phyloP scores from a whole-genome alignment of 1,140 invertebrate species.

The Brachionus rotundiformis region DNA sequence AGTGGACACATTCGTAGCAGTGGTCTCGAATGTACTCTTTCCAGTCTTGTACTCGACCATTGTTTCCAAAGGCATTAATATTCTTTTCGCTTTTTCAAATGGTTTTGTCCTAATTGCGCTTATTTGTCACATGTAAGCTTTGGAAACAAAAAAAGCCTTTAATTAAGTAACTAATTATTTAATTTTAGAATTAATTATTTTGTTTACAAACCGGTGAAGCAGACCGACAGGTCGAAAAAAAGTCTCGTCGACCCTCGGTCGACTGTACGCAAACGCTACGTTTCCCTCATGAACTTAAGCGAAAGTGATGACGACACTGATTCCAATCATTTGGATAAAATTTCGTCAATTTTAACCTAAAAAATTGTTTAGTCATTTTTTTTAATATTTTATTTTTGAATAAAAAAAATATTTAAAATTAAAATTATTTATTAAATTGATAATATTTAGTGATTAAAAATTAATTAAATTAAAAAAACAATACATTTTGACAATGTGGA shows the following conservation, averaged over 20 bases:
- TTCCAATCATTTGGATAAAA: not conserved
- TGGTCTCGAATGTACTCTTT: slow-evolving; percentile 22
- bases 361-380: not conserved
- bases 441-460: too few species aligned
- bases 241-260: not conserved
- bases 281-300: slow-evolving; percentile 15
- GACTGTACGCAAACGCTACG: not conserved
- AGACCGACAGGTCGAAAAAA: not conserved
- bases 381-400: not conserved
- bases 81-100: slow-evolving; percentile 43
- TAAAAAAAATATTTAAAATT: too few species aligned
- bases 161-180: too few species aligned
- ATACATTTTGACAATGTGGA: too few species aligned
- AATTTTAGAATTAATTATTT: slow-evolving; percentile 43
- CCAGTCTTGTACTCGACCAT: slow-evolving; percentile 24
- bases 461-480: too few species aligned
- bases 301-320: slow-evolving; percentile 9
- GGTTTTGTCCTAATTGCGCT: slow-evolving; percentile 34
- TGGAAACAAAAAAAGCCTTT: not conserved
- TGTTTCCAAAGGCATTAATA: slow-evolving; percentile 19
- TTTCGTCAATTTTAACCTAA: not conserved
- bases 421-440: too few species aligned
- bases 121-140: slow-evolving; percentile 29
- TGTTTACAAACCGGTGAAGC: slow-evolving; percentile 23
- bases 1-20: slow-evolving; percentile 42